phyloP scores from a whole-genome alignment of 2,113 vertebrate species.

The Cepphus grylle region DNA sequence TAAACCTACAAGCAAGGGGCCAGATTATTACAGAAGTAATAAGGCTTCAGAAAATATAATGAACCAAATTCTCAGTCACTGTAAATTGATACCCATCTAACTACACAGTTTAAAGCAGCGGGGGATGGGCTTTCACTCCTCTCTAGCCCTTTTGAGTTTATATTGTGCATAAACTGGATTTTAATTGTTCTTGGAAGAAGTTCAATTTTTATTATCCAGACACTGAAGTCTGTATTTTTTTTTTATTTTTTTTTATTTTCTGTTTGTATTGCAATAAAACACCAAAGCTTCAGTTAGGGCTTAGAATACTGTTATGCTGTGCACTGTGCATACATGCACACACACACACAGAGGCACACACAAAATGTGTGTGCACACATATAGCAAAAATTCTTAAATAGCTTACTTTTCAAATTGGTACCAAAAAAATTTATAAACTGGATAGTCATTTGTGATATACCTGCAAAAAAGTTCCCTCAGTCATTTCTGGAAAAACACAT shows the following conservation, averaged over 20 bases:
- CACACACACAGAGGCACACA: fast-evolving
- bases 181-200: neutral
- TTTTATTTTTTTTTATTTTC: neutral
- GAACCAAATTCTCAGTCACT: neutral
- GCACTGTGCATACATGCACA: fast-evolving
- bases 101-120: neutral
- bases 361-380: neutral
- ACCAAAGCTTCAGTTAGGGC: neutral
- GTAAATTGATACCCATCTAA: neutral
- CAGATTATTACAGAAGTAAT: neutral
- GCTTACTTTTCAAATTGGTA: neutral
- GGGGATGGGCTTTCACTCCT: neutral
- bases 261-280: neutral
- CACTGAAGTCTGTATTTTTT: neutral
- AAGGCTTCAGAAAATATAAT: neutral
- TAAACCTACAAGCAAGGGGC: neutral
- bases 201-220: neutral
- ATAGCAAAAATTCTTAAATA: neutral
- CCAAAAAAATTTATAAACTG: neutral
- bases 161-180: neutral
- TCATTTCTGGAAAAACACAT: neutral
- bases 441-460: neutral
- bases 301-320: neutral
- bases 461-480: neutral
- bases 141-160: neutral